Percentiles rank a stretch among this genome's conserved stretches.
Evolutionary conservation across 2,797 vertebrate species (phyloP).

Genomic region (Eutrigla gurnardus): DNA sequence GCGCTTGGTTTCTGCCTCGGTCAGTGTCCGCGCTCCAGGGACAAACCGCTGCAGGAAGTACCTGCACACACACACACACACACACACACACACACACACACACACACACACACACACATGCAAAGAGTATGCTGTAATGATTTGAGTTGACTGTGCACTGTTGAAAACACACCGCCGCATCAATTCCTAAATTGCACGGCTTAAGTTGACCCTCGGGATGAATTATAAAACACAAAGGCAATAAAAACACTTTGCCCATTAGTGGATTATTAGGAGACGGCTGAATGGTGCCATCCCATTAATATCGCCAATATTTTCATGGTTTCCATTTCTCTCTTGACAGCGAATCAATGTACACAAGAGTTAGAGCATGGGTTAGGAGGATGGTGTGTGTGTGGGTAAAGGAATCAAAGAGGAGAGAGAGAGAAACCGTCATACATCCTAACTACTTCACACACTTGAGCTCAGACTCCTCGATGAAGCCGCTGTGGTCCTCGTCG

Average conservation of each 20-base stretch:
- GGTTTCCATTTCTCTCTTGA: not conserved
- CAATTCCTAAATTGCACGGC: slow-evolving; percentile 17
- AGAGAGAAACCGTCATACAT: not conserved
- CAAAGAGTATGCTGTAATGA: not conserved
- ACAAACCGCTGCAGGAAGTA: slow-evolving; percentile 95
- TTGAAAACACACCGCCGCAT: slow-evolving; percentile 1
- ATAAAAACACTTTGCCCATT: slow-evolving; percentile 40
- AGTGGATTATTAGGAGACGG: slow-evolving; percentile 54
- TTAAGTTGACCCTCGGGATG: slow-evolving; percentile 3
- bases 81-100: slow-evolving; percentile 20
- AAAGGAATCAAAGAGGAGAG: not conserved
- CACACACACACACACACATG: not conserved
- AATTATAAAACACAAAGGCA: slow-evolving; percentile 54
- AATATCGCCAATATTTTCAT: slow-evolving; percentile 17
- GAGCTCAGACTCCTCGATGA: slow-evolving; percentile 94
- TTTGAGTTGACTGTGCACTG: not conserved
- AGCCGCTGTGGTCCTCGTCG: slow-evolving; percentile 94
- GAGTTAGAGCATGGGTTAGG: not conserved
- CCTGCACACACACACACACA: slow-evolving; percentile 66
- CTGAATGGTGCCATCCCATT: slow-evolving; percentile 43
- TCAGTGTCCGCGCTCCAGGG: slow-evolving; percentile 89
- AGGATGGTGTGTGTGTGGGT: too few relatives aligned
- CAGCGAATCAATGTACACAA: not conserved
- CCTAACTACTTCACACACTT: slow-evolving; percentile 84
- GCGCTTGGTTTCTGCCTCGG: slow-evolving; percentile 89